phyloP scores from a whole-genome alignment of 2,113 vertebrate species.

The Percopsis transmontana region DNA sequence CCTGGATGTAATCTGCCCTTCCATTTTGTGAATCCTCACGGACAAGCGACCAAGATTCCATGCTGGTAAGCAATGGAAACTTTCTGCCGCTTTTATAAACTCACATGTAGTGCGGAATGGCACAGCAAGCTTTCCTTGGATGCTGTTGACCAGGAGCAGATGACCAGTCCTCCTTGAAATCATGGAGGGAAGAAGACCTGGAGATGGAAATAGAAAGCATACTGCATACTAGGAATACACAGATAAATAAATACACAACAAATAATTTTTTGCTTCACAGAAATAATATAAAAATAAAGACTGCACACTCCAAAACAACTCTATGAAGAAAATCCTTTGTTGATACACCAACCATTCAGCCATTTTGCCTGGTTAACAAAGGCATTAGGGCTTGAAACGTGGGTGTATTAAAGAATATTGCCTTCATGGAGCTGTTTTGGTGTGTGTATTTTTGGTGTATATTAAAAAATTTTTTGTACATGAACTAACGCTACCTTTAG shows the following conservation, averaged over 20 bases:
- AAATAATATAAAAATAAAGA: not conserved
- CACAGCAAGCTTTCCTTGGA: conserved; percentile 90
- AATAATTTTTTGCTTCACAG: not conserved
- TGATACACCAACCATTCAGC: too few species aligned
- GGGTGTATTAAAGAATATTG: too few species aligned
- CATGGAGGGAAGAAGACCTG: conserved; percentile 92
- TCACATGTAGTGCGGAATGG: conserved; percentile 92
- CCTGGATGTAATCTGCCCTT: too few species aligned
- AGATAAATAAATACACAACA: not conserved
- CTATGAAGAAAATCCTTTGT: too few species aligned
- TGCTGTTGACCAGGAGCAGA: conserved; percentile 88
- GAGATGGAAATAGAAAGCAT: conserved; percentile 3
- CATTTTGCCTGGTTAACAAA: too few species aligned
- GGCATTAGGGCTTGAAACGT: too few species aligned
- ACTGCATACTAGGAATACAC: not conserved
- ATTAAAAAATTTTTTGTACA: too few species aligned
- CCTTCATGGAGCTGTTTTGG: too few species aligned
- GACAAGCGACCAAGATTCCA: not conserved
- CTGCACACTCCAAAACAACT: too few species aligned
- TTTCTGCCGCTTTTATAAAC: conserved; percentile 49
- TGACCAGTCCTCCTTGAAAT: conserved; percentile 90
- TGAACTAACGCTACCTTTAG: conserved; percentile 82
- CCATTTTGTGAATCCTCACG: too few species aligned
- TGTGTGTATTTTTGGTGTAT: too few species aligned
- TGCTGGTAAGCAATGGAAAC: not conserved